Conservation (phyloP, 2,888 invertebrate genomes). For the Timema podura region DNA sequence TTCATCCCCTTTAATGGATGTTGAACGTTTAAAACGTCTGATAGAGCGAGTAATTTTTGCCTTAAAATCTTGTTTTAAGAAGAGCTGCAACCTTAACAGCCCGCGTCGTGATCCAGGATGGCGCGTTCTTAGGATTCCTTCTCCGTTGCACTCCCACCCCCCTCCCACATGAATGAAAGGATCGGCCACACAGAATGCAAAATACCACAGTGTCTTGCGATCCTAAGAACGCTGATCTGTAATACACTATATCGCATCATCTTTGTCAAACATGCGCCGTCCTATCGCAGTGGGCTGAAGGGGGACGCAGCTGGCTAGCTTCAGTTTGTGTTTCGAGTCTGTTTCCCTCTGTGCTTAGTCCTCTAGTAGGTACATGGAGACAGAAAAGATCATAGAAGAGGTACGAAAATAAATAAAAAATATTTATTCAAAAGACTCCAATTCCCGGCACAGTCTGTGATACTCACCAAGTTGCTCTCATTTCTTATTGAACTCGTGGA, state of each 20-base stretch:
- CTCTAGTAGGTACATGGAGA: too few species aligned
- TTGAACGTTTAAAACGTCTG: too few species aligned
- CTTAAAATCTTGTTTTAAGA: too few species aligned
- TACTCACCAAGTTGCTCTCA: constrained; percentile 1
- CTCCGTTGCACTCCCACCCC: too few species aligned
- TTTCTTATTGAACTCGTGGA: not conserved
- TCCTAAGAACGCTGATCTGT: constrained; percentile 1
- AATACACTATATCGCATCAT: not conserved
- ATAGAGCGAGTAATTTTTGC: too few species aligned
- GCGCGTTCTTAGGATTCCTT: too few species aligned
- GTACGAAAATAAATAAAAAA: not conserved
- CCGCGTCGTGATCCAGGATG: too few species aligned
- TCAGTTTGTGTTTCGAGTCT: not conserved
- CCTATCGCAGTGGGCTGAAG: not conserved
- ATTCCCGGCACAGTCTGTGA: not conserved
- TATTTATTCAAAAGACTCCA: not conserved
- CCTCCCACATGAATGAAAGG: not conserved
- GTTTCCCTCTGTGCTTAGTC: not conserved
- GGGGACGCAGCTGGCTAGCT: not conserved
- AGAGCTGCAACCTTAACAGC: too few species aligned
- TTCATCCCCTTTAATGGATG: too few species aligned
- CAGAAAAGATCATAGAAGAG: too few species aligned
- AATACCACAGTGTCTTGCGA: not conserved
- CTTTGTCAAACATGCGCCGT: not conserved
- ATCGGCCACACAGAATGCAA: not conserved